Evolutionary conservation across 1,140 invertebrate species (phyloP).

Genomic region (Drosophila cardini): DNA sequence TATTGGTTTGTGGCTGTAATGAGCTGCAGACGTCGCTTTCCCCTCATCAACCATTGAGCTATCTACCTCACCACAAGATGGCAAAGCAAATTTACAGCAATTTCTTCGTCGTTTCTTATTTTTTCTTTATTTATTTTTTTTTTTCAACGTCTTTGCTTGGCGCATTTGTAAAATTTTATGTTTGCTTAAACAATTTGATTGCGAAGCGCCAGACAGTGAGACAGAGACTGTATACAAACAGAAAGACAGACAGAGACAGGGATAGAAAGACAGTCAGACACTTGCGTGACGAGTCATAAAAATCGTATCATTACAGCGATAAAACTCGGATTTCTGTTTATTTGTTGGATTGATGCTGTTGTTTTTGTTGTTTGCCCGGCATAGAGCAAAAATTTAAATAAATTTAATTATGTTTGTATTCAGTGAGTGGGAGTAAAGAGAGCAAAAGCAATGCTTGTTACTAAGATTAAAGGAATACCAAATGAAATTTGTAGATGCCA

Average conservation of each 20-base stretch:
- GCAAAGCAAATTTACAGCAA: conserved; percentile 67
- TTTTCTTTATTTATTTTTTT: conserved; percentile 45
- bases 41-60: neutral
- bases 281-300: conserved; percentile 78
- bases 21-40: conserved; percentile 54
- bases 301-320: conserved; percentile 81
- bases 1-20: conserved; percentile 81
- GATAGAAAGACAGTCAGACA: conserved; percentile 46
- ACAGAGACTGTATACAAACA: neutral
- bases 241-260: conserved; percentile 46
- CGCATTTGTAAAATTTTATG: conserved; percentile 80
- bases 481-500: conserved; percentile 78
- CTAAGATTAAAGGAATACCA: conserved; percentile 76
- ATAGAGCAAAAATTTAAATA: conserved; percentile 72
- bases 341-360: conserved; percentile 60
- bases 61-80: conserved; percentile 36
- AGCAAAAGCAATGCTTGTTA: conserved; percentile 34
- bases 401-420: conserved; percentile 79
- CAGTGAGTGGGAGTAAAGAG: conserved; percentile 17
- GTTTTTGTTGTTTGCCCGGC: conserved; percentile 37
- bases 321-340: conserved; percentile 78
- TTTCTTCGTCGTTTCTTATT: conserved; percentile 31
- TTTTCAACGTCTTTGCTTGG: conserved; percentile 20
- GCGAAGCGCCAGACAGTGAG: conserved; percentile 36
- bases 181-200: conserved; percentile 82